These are phyloP conservation scores for Oscheius sp. DNA, from an alignment of 2,888 invertebrate genomes.

Conservation along the genomic window DNA sequence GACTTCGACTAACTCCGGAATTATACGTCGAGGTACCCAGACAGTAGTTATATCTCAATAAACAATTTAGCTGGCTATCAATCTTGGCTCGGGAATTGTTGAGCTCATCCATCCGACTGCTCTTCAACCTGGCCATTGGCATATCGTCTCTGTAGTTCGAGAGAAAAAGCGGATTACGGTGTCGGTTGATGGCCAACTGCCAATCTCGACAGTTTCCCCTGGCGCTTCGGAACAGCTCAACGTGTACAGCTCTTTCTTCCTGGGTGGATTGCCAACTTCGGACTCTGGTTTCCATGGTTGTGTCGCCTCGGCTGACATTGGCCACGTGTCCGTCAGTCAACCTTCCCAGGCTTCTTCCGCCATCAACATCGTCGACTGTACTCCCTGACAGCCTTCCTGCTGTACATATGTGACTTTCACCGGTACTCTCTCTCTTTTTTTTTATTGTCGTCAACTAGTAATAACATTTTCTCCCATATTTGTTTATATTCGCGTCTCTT, in stretches of 20 bases:
- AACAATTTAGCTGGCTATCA: slow-evolving; percentile 43
- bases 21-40: slow-evolving; percentile 29
- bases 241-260: slow-evolving; percentile 55
- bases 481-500: neutral
- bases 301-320: slow-evolving; percentile 43
- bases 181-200: slow-evolving; percentile 53
- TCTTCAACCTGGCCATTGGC: slow-evolving; percentile 49
- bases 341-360: slow-evolving; percentile 51
- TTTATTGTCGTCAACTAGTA: neutral
- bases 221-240: slow-evolving; percentile 58
- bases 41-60: neutral
- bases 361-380: slow-evolving; percentile 54
- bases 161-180: slow-evolving; percentile 42
- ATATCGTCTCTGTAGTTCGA: slow-evolving; percentile 52
- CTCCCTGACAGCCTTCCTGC: slow-evolving; percentile 31
- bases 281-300: slow-evolving; percentile 48
- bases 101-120: slow-evolving; percentile 50
- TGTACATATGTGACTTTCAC: slow-evolving; percentile 28
- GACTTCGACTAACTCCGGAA: slow-evolving; percentile 40
- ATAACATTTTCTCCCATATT: neutral
- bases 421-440: slow-evolving; percentile 10
- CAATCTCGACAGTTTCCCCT: slow-evolving; percentile 49
- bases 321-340: slow-evolving; percentile 43
- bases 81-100: slow-evolving; percentile 55
- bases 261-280: slow-evolving; percentile 42